phyloP scores from a whole-genome alignment of 1,140 invertebrate species.

The Meloidogyne exigua region DNA sequence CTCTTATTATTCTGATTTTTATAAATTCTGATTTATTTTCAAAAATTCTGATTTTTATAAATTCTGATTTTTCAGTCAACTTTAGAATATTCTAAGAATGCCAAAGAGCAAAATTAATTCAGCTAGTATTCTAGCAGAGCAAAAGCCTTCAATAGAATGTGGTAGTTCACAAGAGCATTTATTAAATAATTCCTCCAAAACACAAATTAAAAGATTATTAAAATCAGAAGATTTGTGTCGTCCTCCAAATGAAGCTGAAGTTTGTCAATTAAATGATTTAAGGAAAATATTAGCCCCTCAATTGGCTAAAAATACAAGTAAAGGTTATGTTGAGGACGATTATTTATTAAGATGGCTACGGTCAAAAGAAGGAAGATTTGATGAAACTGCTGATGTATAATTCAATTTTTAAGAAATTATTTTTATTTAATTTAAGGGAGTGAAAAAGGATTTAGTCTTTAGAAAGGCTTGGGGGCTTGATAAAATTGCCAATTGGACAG shows the following conservation, averaged over 20 bases:
- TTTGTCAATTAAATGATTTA: conserved; percentile 15
- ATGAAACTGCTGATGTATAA: conserved; percentile 56
- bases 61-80: not conserved
- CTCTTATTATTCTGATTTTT: not conserved
- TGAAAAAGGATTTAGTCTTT: conserved; percentile 60
- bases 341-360: conserved; percentile 59
- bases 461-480: conserved; percentile 61
- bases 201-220: not conserved
- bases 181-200: not conserved
- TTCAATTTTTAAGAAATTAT: too few relatives aligned
- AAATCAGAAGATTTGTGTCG: conserved; percentile 16
- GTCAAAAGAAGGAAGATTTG: conserved; percentile 60
- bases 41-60: not conserved
- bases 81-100: not conserved
- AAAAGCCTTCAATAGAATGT: not conserved
- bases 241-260: conserved; percentile 13
- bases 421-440: conserved; percentile 16
- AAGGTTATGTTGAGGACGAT: conserved; percentile 42
- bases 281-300: conserved; percentile 10
- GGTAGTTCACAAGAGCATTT: not conserved
- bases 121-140: conserved; percentile 24
- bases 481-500: conserved; percentile 55
- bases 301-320: not conserved
- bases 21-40: not conserved
- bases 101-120: conserved; percentile 27